Base-by-base conservation (phyloP, 2,888 invertebrate species). In the Tetheella fluctuosa region DNA sequence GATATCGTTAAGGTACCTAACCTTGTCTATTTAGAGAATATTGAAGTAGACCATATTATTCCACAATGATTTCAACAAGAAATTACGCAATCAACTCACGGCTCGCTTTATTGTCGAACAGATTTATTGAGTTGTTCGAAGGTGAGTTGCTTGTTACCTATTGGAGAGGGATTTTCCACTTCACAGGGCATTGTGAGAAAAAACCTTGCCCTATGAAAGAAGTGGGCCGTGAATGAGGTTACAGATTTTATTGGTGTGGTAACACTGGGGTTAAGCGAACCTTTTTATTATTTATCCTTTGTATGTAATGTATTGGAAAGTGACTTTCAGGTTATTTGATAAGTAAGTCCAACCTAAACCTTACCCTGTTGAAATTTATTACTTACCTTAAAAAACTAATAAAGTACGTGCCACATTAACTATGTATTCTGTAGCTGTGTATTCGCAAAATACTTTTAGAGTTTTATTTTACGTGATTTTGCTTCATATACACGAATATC, bases 71-170 rank as follows among this genome's bases (percentile, higher is more conserved):
- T 54, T 25, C 23, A 23, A 13, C 13, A 48, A 20, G 7, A 48
- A 34, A 37, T 55, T 55, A 34, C 55, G 17, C 12, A 12, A 23
- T 55, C 55, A 55, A 5, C 48, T 10, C n/a, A 48, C 20, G 28
- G 54, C 17, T 30, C n/a, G 28, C 30, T 54, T 23, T 23, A 34
- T 37, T 34, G 20, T 30, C 55, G 55, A 72, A 63, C 67, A 70
- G 69, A 74, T 77, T 77, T 79, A 79, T 77, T 69, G 69, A 73
- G 79, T 71, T 72, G 71, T 74, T 64, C 60, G 57, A 53, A 57
- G 59, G 48, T 48, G 20, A 48, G 48, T 48, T 20, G 64, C 70
- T 74, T 70, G 68, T 70, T 72, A 74, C 73, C 64, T 68, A 65
- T 64, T 64, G 64, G 64, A 62, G 61, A 62, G 66, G 70, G 68